Evolutionary conservation across 2,888 invertebrate species (phyloP), one percentile per base, ranked within the genome.

Genomic region (Coelopa pilipes): DNA sequence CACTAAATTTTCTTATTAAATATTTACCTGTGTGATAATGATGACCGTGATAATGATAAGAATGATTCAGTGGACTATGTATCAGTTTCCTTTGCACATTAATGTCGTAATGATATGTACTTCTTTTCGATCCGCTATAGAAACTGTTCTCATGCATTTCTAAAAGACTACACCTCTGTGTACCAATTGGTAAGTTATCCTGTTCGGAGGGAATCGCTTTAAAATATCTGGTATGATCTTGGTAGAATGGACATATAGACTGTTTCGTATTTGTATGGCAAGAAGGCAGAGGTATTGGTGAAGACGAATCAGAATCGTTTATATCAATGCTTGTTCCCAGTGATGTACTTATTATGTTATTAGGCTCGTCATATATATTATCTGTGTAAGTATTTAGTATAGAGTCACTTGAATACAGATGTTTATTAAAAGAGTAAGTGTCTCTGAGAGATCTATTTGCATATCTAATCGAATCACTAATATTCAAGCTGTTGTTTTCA

Each of bases 331-430:
- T 86, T 73, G 86, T 85, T 68, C 85, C 84, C 77, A 84, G 78
- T 68, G 84, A 85, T 34, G 83, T 82, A 76, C 84, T 85, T 65
- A 85, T 81, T 49, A 86, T 82, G 75, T 86, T 86, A 76, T 87
- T 87, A 24, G 88, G 88, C 75, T 88, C 87, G 77, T 88, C 88
- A 74, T 88, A 88, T 45, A 88, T 88, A 74, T 88, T 88, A 76
- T 87, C 86, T 74, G 82, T 84, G 60, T 84, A 83, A 73, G 82
- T 82, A 76, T 86, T 87, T 63, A 87, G 79, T 75, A 87, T 83
- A 10, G 87, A 87, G 78, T 88, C 88, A 76, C 87, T 88, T 15
- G 87, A 85, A 74, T 87, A 87, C 57, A 87, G 80, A 78, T 87
- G 85, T 78, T 85, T 84, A 68, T 83, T 86, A 55, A 82, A 80